Conservation (phyloP, 2,113 vertebrate species). For the Siniperca chuatsi region DNA sequence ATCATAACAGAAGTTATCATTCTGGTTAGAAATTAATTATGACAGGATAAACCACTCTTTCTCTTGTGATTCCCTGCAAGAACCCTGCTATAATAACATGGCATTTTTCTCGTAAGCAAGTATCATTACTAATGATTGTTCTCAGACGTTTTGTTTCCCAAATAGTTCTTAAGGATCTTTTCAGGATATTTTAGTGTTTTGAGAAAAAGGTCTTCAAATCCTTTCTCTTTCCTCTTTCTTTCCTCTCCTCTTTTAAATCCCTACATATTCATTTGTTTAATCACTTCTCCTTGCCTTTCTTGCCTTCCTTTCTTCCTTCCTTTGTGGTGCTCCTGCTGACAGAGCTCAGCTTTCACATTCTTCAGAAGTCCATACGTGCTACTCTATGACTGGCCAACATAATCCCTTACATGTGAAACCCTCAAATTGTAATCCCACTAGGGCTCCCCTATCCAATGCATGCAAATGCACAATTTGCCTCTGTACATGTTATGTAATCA, state of each 20-base stretch:
- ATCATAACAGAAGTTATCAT: neutral
- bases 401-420: constrained; percentile 53
- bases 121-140: neutral
- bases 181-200: neutral
- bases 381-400: constrained; percentile 35
- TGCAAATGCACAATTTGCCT: constrained; percentile 45
- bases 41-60: neutral
- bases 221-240: neutral
- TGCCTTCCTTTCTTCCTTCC: neutral
- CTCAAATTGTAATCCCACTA: constrained; percentile 38
- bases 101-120: neutral
- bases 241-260: neutral
- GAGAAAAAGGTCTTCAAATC: neutral
- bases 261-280: neutral
- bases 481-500: constrained; percentile 55
- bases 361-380: neutral
- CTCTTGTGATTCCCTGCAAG: neutral
- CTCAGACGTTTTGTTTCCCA: constrained; percentile 6
- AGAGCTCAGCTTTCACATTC: constrained; percentile 17
- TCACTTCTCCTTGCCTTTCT: neutral
- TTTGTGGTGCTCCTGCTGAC: neutral
- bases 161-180: neutral
- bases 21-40: neutral
- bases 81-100: neutral
- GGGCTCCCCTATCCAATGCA: constrained; percentile 31